Conservation (phyloP, 2,888 invertebrate species). For the Diadegma fenestrale region DNA sequence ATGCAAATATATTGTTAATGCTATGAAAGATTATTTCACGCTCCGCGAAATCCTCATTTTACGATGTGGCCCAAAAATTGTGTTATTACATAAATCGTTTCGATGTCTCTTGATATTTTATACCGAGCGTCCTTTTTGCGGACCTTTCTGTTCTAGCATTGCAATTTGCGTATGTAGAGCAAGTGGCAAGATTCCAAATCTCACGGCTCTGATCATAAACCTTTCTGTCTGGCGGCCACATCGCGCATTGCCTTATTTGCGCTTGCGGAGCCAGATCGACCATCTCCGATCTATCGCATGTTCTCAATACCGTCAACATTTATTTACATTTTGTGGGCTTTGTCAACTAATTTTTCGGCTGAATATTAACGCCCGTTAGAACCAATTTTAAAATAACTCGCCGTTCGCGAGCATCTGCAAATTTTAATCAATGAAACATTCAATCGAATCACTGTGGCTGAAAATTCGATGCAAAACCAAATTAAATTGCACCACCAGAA, state of each 20-base stretch:
- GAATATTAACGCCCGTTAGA: background rate
- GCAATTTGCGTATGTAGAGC: conserved; percentile 81
- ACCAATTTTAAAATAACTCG: background rate
- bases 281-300: conserved; percentile 69
- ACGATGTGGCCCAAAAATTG: background rate
- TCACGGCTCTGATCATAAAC: conserved; percentile 79
- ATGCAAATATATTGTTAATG: conserved; percentile 24
- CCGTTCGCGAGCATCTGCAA: background rate
- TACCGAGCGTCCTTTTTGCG: conserved; percentile 26
- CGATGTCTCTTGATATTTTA: conserved; percentile 69
- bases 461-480: background rate
- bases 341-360: background rate
- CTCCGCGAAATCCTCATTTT: background rate
- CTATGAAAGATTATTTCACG: background rate
- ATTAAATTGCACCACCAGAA: background rate
- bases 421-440: background rate
- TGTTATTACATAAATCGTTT: conserved; percentile 76
- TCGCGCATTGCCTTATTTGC: conserved; percentile 33
- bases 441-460: background rate
- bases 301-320: background rate
- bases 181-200: conserved; percentile 83
- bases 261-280: conserved; percentile 12
- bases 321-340: background rate
- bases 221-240: conserved; percentile 77
- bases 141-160: conserved; percentile 73